Evolutionary conservation across 2,113 vertebrate genomes (phyloP), one percentile per base, ranked within the genome.

Genomic region (Alosa alosa): DNA sequence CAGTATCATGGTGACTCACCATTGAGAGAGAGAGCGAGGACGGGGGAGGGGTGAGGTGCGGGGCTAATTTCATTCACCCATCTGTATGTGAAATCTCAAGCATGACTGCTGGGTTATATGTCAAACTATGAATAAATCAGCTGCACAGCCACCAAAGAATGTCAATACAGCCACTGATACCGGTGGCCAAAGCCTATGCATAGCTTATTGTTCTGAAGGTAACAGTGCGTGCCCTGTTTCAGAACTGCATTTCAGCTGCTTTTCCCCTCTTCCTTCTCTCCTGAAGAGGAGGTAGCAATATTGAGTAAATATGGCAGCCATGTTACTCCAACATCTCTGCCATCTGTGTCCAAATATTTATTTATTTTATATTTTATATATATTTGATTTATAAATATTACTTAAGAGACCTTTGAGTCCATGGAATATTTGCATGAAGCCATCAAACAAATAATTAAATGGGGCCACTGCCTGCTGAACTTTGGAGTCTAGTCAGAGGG

Each of bases 401-500:
- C 81, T 52, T 22, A 11, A 81, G 81, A 41, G 20, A 44, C 31
- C 72, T 57, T 81, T 82, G 36, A 44, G 78, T 49, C 45, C 78
- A 72, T 83, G 25, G 44, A 15, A 39, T 84, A 84, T 64, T 81
- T 68, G 52, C 57, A 17, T n/a, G 57, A 90, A 90, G 88, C 84
- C 88, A 90, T 90, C 88, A 90, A 90, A 91, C 90, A 85, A 89
- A 90, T 92, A 92, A 92, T 92, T 91, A 91, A 89, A 91, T 89
- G 91, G 89, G 89, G 89, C 91, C 89, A 91, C 0, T 60, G 25
- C 64, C n/a, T 83, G 89, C 90, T 89, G 91, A 89, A 89, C 89
- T 85, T 92, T 36, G 9, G 92, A 81, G 82, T 88, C 86, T 86
- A 88, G 90, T 90, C 90, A 90, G 91, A 91, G 15, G 72, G 31